Evolutionary conservation across 2,888 invertebrate genomes (phyloP).

Genomic region (Epinotia brunnichana): DNA sequence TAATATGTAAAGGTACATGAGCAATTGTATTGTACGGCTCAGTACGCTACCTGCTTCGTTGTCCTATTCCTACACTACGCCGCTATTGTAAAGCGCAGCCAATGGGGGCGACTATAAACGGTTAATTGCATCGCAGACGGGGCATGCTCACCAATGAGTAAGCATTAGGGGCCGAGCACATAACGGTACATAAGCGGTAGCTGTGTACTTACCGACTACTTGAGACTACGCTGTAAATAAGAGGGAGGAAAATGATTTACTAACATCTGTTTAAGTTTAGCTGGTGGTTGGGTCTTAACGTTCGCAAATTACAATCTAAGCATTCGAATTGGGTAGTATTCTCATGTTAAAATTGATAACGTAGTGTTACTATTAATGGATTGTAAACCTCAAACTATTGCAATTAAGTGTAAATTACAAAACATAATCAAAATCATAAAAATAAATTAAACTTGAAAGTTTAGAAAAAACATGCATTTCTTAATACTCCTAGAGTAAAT

Average conservation of each 20-base stretch:
- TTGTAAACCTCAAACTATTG: too few species aligned
- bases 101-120: constrained; percentile 73
- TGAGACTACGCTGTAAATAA: constrained; percentile 43
- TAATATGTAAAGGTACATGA: constrained; percentile 1
- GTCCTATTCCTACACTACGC: constrained; percentile 46
- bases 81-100: constrained; percentile 57
- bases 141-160: constrained; percentile 79
- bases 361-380: too few species aligned
- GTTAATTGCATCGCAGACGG: constrained; percentile 71
- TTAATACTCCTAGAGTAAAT: too few species aligned
- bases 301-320: too few species aligned
- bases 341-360: too few species aligned
- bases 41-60: constrained; percentile 27
- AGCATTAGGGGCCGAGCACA: constrained; percentile 77
- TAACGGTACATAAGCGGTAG: constrained; percentile 49
- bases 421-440: too few species aligned
- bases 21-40: neutral
- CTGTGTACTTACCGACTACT: constrained; percentile 48
- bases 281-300: neutral
- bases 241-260: constrained; percentile 5
- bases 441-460: too few species aligned
- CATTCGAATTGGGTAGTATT: too few species aligned
- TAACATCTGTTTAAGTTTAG: neutral
- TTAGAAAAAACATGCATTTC: too few species aligned
- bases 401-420: too few species aligned